phyloP scores from a whole-genome alignment of 2,888 invertebrate species.

The Anthrax anthrax region DNA sequence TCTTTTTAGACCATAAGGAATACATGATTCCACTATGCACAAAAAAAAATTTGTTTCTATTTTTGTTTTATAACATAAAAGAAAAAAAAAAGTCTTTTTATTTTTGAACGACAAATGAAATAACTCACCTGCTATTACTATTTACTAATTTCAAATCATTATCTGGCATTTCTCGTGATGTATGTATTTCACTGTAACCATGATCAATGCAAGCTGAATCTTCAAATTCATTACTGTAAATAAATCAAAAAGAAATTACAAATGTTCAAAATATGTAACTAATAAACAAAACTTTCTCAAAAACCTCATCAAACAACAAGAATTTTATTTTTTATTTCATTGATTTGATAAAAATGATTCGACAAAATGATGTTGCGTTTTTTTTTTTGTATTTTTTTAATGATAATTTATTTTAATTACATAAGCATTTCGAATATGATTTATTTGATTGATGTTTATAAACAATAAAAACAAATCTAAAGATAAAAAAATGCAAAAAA shows the following conservation, averaged over 20 bases:
- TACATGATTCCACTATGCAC: too few species aligned
- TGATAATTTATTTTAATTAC: conserved; percentile 5
- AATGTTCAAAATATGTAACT: conserved; percentile 11
- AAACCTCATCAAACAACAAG: conserved; percentile 1
- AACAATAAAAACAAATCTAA: background rate
- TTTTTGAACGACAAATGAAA: background rate
- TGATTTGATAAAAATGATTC: too few species aligned
- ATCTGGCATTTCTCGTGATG: background rate
- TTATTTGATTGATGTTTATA: too few species aligned
- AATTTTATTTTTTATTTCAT: background rate
- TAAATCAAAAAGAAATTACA: conserved; percentile 8
- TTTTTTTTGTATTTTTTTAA: conserved; percentile 1
- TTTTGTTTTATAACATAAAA: too few species aligned
- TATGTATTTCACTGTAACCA: conserved; percentile 3
- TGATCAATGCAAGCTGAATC: conserved; percentile 10
- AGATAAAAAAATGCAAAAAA: conserved; percentile 1
- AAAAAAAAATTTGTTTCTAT: too few species aligned
- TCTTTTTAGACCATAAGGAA: too few species aligned
- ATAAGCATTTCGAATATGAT: conserved; percentile 3
- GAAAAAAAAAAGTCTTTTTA: too few species aligned
- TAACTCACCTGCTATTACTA: conserved; percentile 10
- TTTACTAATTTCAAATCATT: conserved; percentile 1
- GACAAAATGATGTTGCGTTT: conserved; percentile 3
- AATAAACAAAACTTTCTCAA: background rate
- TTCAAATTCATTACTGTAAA: conserved; percentile 12